phyloP scores from a whole-genome alignment of 2,888 invertebrate genomes.

The Boloria selene region DNA sequence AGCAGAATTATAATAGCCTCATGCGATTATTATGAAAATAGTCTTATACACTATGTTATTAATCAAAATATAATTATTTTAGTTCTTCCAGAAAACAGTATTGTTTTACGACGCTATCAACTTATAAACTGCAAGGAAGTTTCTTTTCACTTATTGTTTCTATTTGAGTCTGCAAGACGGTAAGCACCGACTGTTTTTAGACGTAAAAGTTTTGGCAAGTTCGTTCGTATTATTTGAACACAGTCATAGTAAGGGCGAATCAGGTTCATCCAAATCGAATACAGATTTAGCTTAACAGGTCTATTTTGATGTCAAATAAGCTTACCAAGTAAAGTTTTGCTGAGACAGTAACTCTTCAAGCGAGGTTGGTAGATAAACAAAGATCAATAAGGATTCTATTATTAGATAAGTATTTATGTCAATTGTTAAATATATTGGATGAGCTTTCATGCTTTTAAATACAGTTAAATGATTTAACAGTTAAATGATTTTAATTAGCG shows the following conservation, averaged over 20 bases:
- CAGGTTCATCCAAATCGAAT: constrained; percentile 22
- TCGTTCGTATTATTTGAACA: constrained; percentile 26
- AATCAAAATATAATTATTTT: too few relatives aligned
- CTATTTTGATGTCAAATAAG: constrained; percentile 11
- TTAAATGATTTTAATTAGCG: too few relatives aligned
- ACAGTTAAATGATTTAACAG: not conserved
- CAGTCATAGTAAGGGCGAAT: constrained; percentile 22
- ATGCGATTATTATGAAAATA: too few relatives aligned
- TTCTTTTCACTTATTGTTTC: constrained; percentile 19
- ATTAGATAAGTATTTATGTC: not conserved
- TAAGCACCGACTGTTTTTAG: constrained; percentile 26
- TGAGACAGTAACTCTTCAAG: constrained; percentile 3
- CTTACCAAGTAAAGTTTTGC: constrained; percentile 11
- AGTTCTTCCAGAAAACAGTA: too few relatives aligned
- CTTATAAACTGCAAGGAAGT: not conserved
- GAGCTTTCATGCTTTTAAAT: not conserved
- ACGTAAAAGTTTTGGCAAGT: constrained; percentile 23
- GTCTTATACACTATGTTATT: too few relatives aligned
- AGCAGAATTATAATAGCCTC: too few relatives aligned
- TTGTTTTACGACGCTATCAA: constrained; percentile 24
- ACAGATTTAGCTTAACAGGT: constrained; percentile 23
- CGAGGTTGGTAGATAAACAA: not conserved
- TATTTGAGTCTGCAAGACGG: constrained; percentile 17
- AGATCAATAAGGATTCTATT: constrained; percentile 4
- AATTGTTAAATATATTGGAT: not conserved